Base-by-base conservation (phyloP, 1,140 invertebrate species). In the Lutraria rhynchaena region DNA sequence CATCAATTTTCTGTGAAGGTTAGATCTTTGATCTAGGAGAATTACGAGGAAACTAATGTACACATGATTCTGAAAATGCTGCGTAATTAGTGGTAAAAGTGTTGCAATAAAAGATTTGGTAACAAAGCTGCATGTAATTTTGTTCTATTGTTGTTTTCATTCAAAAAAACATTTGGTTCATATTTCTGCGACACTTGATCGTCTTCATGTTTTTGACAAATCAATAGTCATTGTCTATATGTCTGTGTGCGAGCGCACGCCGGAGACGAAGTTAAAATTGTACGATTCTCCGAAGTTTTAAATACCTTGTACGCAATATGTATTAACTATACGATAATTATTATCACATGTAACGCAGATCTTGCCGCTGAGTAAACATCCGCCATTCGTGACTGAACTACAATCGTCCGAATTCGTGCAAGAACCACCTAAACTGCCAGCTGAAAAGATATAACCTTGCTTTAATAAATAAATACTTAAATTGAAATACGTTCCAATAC, bases 321-420 rank as follows among this genome's bases (percentile, higher is more conserved):
- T 37, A 24, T 19, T 61, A 35, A 61, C 15, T 4, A 61, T 19
- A 2, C 58, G 29, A 35, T 61, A 61, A 31, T 35, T 35, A 19
- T 37, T 61, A 35, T 61, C 41, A 19, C 58, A 61, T 31, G 2
- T 19, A 2, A 61, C 58, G 41, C 58, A 61, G 13, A 61, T 35
- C 41, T 61, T 61, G 41, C 58, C 58, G 31, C 41, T 27, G 11
- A 19, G 31, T 61, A 61, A 35, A 61, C 58, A 61, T 35, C 58
- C 58, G 29, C 58, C 58, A 24, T 61, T 35, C 31, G 31, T n/a
- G 41, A 61, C 31, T 19, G 19, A 31, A 19, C 31, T 61, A 27
- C 58, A 61, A 35, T 61, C 33, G 31, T 33, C 31, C 1, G 58
- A 61, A 61, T 37, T 9, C 4, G 58, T 61, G 19, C 58, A 61